These are phyloP conservation scores for Jacana jacana DNA, from an alignment of 2,113 vertebrate species.

Conservation along the genomic window DNA sequence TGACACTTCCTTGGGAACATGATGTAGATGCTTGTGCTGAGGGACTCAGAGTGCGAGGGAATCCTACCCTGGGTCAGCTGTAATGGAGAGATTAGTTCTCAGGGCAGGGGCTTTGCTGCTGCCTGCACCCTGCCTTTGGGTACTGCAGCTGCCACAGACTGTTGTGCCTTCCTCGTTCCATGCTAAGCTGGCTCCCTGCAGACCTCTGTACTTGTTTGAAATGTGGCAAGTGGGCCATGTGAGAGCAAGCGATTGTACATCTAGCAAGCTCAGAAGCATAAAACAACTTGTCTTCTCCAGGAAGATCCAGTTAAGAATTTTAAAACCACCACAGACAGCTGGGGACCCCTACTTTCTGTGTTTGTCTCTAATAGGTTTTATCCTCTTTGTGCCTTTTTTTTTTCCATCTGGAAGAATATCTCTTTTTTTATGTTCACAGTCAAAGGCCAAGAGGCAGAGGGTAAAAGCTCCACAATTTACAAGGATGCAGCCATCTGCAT, in stretches of 20 bases:
- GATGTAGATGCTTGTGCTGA: rapidly evolving
- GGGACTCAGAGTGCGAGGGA: not conserved
- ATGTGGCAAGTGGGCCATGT: rapidly evolving
- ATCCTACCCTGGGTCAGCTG: not conserved
- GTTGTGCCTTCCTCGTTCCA: not conserved
- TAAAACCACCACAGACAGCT: not conserved
- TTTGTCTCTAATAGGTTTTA: not conserved
- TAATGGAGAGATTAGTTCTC: not conserved
- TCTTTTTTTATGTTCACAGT: not conserved
- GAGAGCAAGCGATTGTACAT: not conserved
- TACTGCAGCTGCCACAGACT: rapidly evolving
- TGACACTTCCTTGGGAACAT: not conserved
- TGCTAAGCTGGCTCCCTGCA: not conserved
- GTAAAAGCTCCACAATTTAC: not conserved
- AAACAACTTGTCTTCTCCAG: not conserved
- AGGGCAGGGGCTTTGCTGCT: not conserved
- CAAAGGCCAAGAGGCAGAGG: not conserved
- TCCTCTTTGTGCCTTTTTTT: not conserved
- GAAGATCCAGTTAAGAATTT: not conserved
- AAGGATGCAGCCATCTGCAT: not conserved
- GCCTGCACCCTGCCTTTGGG: not conserved
- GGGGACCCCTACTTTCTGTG: not conserved
- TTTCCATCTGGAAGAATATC: not conserved
- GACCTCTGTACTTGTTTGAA: not conserved
- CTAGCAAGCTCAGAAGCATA: not conserved